A percentile compares a stretch with the other conserved stretches of the same genome.
Conservation (phyloP, 2,888 invertebrate genomes). For the Scotopteryx bipunctaria region DNA sequence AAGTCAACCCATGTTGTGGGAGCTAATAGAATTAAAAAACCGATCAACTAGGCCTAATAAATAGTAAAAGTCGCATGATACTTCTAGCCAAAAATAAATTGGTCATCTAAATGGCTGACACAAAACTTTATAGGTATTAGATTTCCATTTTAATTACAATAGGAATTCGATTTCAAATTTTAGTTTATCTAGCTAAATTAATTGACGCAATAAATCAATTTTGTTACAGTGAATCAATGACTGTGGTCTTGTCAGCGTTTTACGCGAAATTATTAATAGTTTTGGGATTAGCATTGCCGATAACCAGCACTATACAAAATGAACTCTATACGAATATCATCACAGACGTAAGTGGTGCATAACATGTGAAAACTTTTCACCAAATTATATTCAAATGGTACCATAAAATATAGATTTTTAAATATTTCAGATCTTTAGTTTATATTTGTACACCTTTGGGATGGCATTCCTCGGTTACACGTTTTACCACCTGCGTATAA, state of each 20-base stretch:
- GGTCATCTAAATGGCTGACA: slow-evolving; percentile 1
- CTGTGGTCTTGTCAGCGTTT: slow-evolving; percentile 84
- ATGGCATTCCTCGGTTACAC: slow-evolving; percentile 88
- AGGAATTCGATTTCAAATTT: slow-evolving; percentile 35
- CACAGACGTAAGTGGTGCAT: slow-evolving; percentile 66
- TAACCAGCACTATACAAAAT: slow-evolving; percentile 85
- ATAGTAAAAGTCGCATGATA: neutral
- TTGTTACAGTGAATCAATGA: slow-evolving; percentile 83
- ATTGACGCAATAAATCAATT: slow-evolving; percentile 25
- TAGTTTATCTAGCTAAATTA: slow-evolving; percentile 33
- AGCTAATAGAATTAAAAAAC: too few relatives aligned
- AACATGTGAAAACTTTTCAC: neutral
- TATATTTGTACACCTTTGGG: slow-evolving; percentile 88
- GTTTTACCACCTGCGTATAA: slow-evolving; percentile 83
- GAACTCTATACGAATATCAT: slow-evolving; percentile 73
- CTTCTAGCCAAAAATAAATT: neutral
- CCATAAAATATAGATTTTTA: slow-evolving; percentile 26
- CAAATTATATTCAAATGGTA: slow-evolving; percentile 32
- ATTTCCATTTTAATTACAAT: too few relatives aligned
- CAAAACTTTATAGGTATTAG: slow-evolving; percentile 11
- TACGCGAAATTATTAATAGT: slow-evolving; percentile 86
- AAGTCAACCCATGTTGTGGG: too few relatives aligned
- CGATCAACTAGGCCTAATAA: too few relatives aligned
- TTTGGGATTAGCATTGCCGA: slow-evolving; percentile 85
- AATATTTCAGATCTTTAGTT: slow-evolving; percentile 85